These are phyloP conservation scores for Phortica variegata DNA, from an alignment of 1,140 invertebrate species.

Conservation along the genomic window DNA sequence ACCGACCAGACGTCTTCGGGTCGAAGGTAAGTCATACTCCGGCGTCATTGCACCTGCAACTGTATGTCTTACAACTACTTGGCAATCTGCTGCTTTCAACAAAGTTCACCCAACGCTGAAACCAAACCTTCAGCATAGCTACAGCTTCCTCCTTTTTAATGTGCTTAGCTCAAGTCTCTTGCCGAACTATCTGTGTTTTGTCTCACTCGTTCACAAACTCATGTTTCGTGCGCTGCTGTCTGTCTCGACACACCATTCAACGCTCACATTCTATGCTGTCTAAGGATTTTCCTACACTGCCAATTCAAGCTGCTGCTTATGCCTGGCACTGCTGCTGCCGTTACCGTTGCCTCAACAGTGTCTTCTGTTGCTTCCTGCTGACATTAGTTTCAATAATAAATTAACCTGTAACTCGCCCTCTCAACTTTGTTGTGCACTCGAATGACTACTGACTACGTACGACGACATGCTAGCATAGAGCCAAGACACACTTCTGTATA, in stretches of 20 bases:
- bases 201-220: too few relatives aligned
- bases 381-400: slow-evolving; percentile 49
- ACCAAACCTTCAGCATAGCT: too few relatives aligned
- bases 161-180: too few relatives aligned
- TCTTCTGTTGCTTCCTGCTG: slow-evolving; percentile 5
- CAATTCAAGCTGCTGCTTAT: slow-evolving; percentile 17
- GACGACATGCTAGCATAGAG: not conserved
- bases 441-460: slow-evolving; percentile 20
- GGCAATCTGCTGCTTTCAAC: too few relatives aligned
- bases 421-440: slow-evolving; percentile 29
- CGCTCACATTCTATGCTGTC: not conserved
- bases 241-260: not conserved
- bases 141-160: too few relatives aligned
- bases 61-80: too few relatives aligned
- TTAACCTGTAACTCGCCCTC: slow-evolving; percentile 33
- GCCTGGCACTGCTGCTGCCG: slow-evolving; percentile 20
- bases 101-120: too few relatives aligned
- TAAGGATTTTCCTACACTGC: slow-evolving; percentile 2
- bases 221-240: not conserved
- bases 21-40: too few relatives aligned
- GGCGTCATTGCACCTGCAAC: too few relatives aligned
- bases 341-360: not conserved
- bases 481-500: slow-evolving; percentile 10
- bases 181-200: too few relatives aligned
- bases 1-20: too few relatives aligned